Evolutionary conservation across 2,113 vertebrate species (phyloP), one percentile per base, ranked within the genome.

Genomic region (Acanthisitta chloris): DNA sequence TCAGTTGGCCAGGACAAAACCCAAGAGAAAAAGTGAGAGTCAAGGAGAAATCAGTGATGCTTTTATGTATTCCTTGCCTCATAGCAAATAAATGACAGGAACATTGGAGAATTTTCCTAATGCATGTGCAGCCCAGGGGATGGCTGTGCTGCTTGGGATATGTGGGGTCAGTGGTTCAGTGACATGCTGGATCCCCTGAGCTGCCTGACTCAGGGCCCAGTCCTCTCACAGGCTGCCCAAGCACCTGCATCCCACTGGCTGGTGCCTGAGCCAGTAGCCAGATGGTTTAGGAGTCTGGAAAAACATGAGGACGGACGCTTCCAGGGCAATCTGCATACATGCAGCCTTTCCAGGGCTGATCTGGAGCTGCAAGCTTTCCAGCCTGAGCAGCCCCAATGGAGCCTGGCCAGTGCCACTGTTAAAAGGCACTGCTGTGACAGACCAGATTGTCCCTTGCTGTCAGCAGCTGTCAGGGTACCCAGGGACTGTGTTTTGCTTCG

Each of bases 281-380:
- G 94, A 96, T 95, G 95, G 96, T 43, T 86, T 57, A 66, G 52
- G 74, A 90, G 61, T 3, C 85, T 81, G 90, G 49, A 88, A 34
- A 46, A 88, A 54, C 70, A 42, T 0, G 1, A 10, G 38, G 25
- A 33, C 3, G 2, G 10, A 58, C 1, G 1, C 31, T 97, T 88
- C 66, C 95, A 90, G 88, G 88, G 62, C 82, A 90, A 86, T 96
- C 94, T 90, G 92, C 42, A 49, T 16, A 58, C 34, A 0, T 0
- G 19, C 67, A 70, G 45, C 33, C 16, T 88, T 90, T 83, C 88
- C 91, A 93, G 88, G 88, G 76, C 88, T 69, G 90, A 54, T 66
- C 76, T 5, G 2, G 79, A 72, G 52, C 64, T 72, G 74, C 0
- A 6, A 91, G 65, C 74, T 65, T 91, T 81, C 45, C 87, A 94